These are phyloP conservation scores for Ophioninae sp. DNA, from an alignment of 2,888 invertebrate species.

Conservation along the genomic window DNA sequence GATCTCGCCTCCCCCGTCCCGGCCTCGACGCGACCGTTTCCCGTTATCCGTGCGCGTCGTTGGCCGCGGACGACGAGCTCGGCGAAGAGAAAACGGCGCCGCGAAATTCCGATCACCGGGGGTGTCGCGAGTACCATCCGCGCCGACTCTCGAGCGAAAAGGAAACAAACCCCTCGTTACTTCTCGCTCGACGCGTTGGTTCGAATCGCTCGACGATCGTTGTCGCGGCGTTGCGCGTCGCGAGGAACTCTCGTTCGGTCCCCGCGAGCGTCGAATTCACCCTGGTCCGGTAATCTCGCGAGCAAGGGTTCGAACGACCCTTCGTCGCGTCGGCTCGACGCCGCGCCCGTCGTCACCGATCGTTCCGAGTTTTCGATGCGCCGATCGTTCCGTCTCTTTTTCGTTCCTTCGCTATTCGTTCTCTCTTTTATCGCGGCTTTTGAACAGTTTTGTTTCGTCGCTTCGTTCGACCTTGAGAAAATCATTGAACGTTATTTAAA, in stretches of 20 bases:
- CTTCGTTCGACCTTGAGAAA: no score
- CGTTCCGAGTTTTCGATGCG: no score
- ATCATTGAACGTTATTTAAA: no score
- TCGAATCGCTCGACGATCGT: conserved; percentile 48
- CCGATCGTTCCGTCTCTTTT: no score
- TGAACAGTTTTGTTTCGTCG: no score
- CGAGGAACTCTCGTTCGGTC: conserved; percentile 28
- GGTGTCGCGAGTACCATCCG: conserved; percentile 2
- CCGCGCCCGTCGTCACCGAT: conserved; percentile 7
- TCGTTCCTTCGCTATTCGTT: no score
- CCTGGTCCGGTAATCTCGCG: conserved; percentile 14
- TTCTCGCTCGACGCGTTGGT: conserved; percentile 36
- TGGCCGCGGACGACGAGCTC: conserved; percentile 53
- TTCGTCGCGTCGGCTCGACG: conserved; percentile 22
- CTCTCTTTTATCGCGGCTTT: no score
- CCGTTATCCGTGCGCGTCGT: conserved; percentile 40
- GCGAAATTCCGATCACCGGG: conserved; percentile 16
- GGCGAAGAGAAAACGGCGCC: conserved; percentile 28
- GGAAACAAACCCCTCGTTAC: neutral
- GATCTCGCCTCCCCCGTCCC: conserved; percentile 40
- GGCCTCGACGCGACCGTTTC: conserved; percentile 42
- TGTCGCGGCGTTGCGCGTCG: conserved; percentile 39
- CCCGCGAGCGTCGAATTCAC: conserved; percentile 41
- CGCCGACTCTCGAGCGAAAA: conserved; percentile 3
- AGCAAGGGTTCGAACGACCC: conserved; percentile 30